phyloP scores from a whole-genome alignment of 1,140 invertebrate genomes.

The Drosophila punjabiensis region DNA sequence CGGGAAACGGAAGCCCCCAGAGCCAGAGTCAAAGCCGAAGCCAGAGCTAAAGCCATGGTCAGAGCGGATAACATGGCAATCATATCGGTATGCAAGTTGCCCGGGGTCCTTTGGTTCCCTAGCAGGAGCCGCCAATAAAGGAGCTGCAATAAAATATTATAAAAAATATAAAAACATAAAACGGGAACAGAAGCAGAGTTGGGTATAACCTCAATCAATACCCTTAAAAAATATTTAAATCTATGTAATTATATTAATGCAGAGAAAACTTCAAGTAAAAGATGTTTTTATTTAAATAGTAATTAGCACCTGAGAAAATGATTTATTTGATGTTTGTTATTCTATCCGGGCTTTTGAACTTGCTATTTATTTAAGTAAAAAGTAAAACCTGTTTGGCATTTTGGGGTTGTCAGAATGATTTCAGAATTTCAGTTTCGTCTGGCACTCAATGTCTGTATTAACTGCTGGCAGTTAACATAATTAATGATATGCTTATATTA shows the following conservation, averaged over 20 bases:
- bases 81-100: constrained; percentile 66
- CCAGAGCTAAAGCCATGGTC: constrained; percentile 30
- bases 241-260: background rate
- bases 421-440: background rate
- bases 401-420: constrained; percentile 11
- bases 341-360: background rate
- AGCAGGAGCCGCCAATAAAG: constrained; percentile 16
- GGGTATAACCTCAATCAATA: background rate
- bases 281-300: background rate
- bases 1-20: constrained; percentile 21
- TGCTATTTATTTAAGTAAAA: constrained; percentile 11
- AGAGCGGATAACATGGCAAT: constrained; percentile 62
- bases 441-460: constrained; percentile 4
- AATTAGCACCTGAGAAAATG: background rate
- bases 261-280: background rate
- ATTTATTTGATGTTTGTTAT: background rate
- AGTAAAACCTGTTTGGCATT: constrained; percentile 9
- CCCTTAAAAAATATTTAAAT: no score
- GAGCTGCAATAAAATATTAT: constrained; percentile 48
- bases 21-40: background rate
- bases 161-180: constrained; percentile 34
- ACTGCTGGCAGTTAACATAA: constrained; percentile 17
- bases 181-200: background rate
- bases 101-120: constrained; percentile 38
- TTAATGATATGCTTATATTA: constrained; percentile 10